phyloP scores from a whole-genome alignment of 1,140 invertebrate species.

The Papilio xuthus region DNA sequence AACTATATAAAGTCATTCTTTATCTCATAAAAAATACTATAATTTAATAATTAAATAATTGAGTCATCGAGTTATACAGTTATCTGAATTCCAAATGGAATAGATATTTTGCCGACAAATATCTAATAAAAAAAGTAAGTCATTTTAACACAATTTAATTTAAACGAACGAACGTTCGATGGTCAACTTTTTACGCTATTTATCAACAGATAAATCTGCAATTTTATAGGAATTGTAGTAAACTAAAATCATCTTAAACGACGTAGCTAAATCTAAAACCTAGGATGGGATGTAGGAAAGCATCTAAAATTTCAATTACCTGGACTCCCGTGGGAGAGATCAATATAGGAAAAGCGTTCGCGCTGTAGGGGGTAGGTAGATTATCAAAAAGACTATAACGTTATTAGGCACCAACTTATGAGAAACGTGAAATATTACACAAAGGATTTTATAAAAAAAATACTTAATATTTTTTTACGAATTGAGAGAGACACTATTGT shows the following conservation, averaged over 20 bases:
- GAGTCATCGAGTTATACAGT: background rate
- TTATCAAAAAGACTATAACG: constrained; percentile 32
- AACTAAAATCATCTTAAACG: background rate
- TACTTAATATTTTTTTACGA: background rate
- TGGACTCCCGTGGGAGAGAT: constrained; percentile 37
- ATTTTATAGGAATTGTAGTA: background rate
- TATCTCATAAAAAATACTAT: background rate
- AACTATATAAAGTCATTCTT: background rate
- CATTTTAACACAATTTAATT: background rate
- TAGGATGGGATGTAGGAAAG: constrained; percentile 33
- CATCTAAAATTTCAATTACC: constrained; percentile 38
- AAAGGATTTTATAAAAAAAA: background rate
- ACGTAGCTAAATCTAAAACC: constrained; percentile 11
- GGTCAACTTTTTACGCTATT: background rate
- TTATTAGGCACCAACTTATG: constrained; percentile 9
- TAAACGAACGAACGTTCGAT: background rate
- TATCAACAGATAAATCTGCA: background rate
- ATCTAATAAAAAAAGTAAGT: background rate
- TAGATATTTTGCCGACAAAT: background rate
- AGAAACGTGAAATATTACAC: background rate
- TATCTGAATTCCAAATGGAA: background rate
- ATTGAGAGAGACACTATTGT: background rate
- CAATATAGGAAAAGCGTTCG: constrained; percentile 36
- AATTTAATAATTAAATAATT: background rate
- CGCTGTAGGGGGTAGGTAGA: constrained; percentile 30